Base-by-base conservation (phyloP, 2,113 vertebrate species). In the Bucco capensis region DNA sequence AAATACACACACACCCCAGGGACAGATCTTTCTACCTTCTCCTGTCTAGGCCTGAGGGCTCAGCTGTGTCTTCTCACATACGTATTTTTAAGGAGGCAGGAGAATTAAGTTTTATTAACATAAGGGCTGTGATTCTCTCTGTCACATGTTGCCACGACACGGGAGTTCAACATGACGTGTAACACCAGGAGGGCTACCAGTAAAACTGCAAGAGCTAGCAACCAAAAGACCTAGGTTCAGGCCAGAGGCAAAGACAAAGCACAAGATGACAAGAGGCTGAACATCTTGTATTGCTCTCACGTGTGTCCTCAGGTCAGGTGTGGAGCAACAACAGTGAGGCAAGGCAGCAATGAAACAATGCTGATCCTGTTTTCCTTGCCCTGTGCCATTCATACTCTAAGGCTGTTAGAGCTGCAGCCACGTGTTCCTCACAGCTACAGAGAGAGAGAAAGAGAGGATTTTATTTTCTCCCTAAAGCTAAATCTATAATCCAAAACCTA, bases 71-170 rank as follows among this genome's bases (percentile, higher is more conserved):
- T 51, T 60, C 61, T 71, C n/a, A 31, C 38, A 90, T 5, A 35
- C 65, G 71, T 49, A 78, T 75, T 71, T 78, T 75, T 64, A 81
- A 10, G 40, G 65, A 69, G 56, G 65, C 61, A 86, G 54, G 28
- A 17, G 54, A 90, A 90, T 94, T 90, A 92, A 77, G 61, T 37
- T 88, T 84, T 71, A 94, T 72, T 94, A 90, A 91, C 95, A 84
- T 8, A 51, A 49, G 9, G 33, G 49, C 61, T 81, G 57, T 69
- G 91, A 93, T 95, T 93, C 64, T 86, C 54, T 75, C 80, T 91
- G 93, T 88, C 88, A 95, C 76, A 83, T 84, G 90, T 65, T 86
- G 50, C 73, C 70, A 57, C 0, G 1, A 84, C 83, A 91, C 1
- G 0, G 61, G 80, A 78, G 88, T 88, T 93, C 88, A 93, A 83